Conservation (phyloP, 2,113 vertebrate genomes). For the Ginglymostoma cirratum region DNA sequence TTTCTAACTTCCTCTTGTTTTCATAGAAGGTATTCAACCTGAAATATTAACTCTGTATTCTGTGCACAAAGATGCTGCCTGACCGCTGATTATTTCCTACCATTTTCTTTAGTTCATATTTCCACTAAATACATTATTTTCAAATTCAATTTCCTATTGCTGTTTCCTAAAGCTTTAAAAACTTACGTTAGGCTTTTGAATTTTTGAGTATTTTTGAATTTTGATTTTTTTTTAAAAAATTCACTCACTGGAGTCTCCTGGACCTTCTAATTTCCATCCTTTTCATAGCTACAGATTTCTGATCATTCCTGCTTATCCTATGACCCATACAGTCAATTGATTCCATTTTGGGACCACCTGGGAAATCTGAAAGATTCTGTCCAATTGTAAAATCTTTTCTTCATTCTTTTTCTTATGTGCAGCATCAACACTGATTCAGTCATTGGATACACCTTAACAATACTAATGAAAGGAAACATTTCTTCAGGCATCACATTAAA, state of each 20-base stretch:
- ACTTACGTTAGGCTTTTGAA: background rate
- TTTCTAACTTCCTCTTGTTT: background rate
- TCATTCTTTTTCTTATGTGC: background rate
- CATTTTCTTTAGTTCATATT: too few relatives aligned
- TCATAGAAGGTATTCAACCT: too few relatives aligned
- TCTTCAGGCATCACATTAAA: background rate
- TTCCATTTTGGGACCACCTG: background rate
- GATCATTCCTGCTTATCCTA: background rate
- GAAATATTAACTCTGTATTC: too few relatives aligned
- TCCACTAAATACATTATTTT: too few relatives aligned
- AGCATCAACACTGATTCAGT: background rate
- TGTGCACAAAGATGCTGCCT: too few relatives aligned
- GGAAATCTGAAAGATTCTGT: background rate
- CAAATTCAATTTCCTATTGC: background rate
- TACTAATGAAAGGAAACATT: background rate
- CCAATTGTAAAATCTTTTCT: background rate
- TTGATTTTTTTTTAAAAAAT: too few relatives aligned
- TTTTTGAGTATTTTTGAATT: too few relatives aligned
- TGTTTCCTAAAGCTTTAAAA: background rate
- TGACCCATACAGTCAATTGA: background rate
- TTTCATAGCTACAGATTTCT: background rate
- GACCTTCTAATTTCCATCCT: background rate
- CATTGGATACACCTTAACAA: background rate
- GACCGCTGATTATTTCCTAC: too few relatives aligned
- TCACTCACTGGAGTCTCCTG: background rate